Evolutionary conservation across 2,797 vertebrate genomes (phyloP), one percentile per base, ranked within the genome.

Genomic region (Tokudaia muenninki): DNA sequence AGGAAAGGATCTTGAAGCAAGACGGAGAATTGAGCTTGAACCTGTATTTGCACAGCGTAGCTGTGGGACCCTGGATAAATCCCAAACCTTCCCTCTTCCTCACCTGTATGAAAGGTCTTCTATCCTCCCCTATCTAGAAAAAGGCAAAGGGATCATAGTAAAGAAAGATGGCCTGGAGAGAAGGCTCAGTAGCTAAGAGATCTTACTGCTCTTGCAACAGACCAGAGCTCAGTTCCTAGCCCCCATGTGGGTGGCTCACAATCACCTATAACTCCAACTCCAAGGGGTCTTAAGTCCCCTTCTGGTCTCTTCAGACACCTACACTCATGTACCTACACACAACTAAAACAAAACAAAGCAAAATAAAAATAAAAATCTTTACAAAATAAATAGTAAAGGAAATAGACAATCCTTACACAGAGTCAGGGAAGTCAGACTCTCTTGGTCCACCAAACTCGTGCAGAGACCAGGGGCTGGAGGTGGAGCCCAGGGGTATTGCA

Each of bases 381-480:
- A 37, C 34, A 57, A 57, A 72, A 16, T n/a, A 41, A 72, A 16
- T n/a, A 31, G 12, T 57, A 77, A 90, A 41, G 22, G 9, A 74
- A 94, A 91, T 86, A 52, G 41, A 70, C 13, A 47, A 70, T 59
- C 7, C 0, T 10, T 14, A 22, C 17, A 57, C 13, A 7, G 2
- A 19, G 83, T 57, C 59, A 47, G 44, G 4, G 34, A 6, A 34
- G 31, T 22, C 2, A 80, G 17, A 2, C 0, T 3, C n/a, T 34
- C 34, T 1, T 16, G 1, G 0, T 22, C 31, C 34, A 52, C 10
- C 57, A 2, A 12, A 26, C 17, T 70, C 1, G 8, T n/a, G 6
- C 24, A 26, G 34, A 84, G 34, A 84, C 72, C 34, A 55, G 1
- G 21, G 63, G 6, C 7, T n/a, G 31, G 44, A 21, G 21, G n/a